A percentile compares a stretch with the other conserved stretches of the same genome.
Conservation (phyloP, 2,888 invertebrate genomes). For the Drosophila neonasuta region DNA sequence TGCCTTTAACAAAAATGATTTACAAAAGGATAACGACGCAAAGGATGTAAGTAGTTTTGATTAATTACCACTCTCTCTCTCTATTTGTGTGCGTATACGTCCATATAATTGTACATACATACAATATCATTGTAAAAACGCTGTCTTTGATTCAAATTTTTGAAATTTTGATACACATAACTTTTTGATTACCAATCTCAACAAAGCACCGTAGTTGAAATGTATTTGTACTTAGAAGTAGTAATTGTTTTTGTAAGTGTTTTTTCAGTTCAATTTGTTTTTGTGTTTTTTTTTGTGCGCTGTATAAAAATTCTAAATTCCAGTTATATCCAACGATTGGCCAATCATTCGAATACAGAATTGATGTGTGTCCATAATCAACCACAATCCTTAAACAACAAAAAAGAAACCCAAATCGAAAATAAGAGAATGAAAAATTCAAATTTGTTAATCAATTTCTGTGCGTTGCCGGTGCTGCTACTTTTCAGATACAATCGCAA, state of each 20-base stretch:
- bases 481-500: constrained; percentile 91
- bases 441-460: constrained; percentile 66
- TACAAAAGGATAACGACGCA: constrained; percentile 77
- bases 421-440: constrained; percentile 6
- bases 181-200: constrained; percentile 2
- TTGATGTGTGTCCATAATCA: constrained; percentile 35
- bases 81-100: constrained; percentile 15
- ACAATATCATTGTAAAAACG: constrained; percentile 19
- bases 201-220: constrained; percentile 5
- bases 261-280: constrained; percentile 30
- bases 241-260: constrained; percentile 20
- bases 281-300: constrained; percentile 41
- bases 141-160: constrained; percentile 20
- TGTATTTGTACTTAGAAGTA: constrained; percentile 18
- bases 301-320: constrained; percentile 60
- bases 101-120: constrained; percentile 21
- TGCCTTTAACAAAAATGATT: constrained; percentile 50
- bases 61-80: constrained; percentile 5
- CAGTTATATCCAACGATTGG: constrained; percentile 47
- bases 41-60: constrained; percentile 81
- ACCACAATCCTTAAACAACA: constrained; percentile 25
- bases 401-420: constrained; percentile 14
- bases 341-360: constrained; percentile 2
- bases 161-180: constrained; percentile 37
- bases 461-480: constrained; percentile 76